A percentile compares a stretch with the other conserved stretches of the same genome.
These are phyloP conservation scores for Sciaenops ocellatus DNA, from an alignment of 2,797 vertebrate genomes.

Conservation along the genomic window DNA sequence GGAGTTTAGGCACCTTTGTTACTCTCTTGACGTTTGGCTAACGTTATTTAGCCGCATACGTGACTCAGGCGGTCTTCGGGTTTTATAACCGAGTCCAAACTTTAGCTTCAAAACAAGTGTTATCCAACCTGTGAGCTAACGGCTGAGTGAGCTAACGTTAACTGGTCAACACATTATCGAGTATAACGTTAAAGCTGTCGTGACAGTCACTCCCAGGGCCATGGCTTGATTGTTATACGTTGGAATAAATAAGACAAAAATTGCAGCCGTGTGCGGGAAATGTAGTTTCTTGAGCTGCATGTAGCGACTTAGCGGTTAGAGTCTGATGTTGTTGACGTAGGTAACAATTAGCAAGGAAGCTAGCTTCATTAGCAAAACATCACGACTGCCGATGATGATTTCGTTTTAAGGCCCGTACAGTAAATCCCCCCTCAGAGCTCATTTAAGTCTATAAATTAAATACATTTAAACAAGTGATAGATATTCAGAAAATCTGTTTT, in stretches of 20 bases:
- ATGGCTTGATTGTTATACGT: rapidly evolving
- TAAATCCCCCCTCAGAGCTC: background rate
- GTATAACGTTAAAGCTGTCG: background rate
- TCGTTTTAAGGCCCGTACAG: background rate
- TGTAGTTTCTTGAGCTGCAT: background rate
- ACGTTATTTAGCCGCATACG: background rate
- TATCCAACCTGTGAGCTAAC: constrained; percentile 38
- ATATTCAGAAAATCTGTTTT: rapidly evolving
- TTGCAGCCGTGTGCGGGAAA: rapidly evolving
- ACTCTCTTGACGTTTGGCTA: no score
- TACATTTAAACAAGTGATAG: rapidly evolving
- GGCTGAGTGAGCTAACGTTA: constrained; percentile 16
- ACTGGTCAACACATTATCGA: background rate
- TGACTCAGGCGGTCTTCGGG: background rate
- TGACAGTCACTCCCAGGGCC: rapidly evolving
- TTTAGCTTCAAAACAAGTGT: constrained; percentile 43
- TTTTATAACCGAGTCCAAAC: constrained; percentile 20
- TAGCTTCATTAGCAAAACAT: constrained; percentile 62
- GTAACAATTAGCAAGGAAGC: constrained; percentile 68
- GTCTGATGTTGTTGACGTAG: constrained; percentile 69
- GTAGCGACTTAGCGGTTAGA: background rate
- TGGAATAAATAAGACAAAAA: rapidly evolving
- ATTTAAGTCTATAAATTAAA: rapidly evolving
- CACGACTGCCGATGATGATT: background rate
- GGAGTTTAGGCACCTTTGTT: rapidly evolving